These are phyloP conservation scores for Gallinago undulata DNA, from an alignment of 2,113 vertebrate species.

Conservation along the genomic window DNA sequence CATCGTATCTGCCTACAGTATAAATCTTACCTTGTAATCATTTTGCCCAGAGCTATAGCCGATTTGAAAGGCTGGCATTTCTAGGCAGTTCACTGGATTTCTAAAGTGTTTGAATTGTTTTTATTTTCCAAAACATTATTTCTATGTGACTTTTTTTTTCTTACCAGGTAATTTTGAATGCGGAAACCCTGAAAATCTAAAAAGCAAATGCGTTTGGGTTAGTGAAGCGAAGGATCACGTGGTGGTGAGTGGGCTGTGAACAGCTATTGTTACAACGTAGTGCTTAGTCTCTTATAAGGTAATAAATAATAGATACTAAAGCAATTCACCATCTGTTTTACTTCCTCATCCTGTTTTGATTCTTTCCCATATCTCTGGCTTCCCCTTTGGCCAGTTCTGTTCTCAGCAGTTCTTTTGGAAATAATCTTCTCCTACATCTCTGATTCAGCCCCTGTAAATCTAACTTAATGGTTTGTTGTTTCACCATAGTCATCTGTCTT, in stretches of 20 bases:
- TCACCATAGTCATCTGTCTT: constrained; percentile 43
- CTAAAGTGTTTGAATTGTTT: background rate
- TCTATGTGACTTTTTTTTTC: background rate
- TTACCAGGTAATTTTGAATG: constrained; percentile 81
- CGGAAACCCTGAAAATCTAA: constrained; percentile 79
- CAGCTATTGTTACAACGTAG: background rate
- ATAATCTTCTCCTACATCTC: constrained; percentile 34
- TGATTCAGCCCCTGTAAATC: constrained; percentile 58
- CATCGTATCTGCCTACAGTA: background rate
- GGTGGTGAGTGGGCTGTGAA: constrained; percentile 68
- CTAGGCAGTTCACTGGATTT: background rate
- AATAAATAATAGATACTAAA: constrained; percentile 53
- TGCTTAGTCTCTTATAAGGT: background rate
- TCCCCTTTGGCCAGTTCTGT: constrained; percentile 50
- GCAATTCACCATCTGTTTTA: constrained; percentile 27
- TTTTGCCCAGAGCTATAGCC: background rate
- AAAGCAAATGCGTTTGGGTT: constrained; percentile 80
- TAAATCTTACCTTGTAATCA: constrained; percentile 8
- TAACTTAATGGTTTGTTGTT: constrained; percentile 57
- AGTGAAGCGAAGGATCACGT: constrained; percentile 71
- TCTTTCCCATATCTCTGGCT: background rate
- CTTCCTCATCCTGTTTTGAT: constrained; percentile 12
- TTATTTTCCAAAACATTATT: background rate
- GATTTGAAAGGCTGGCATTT: constrained; percentile 20
- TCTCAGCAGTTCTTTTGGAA: constrained; percentile 40